Base-by-base conservation (phyloP, 2,797 vertebrate genomes). In the Rhinella marina region DNA sequence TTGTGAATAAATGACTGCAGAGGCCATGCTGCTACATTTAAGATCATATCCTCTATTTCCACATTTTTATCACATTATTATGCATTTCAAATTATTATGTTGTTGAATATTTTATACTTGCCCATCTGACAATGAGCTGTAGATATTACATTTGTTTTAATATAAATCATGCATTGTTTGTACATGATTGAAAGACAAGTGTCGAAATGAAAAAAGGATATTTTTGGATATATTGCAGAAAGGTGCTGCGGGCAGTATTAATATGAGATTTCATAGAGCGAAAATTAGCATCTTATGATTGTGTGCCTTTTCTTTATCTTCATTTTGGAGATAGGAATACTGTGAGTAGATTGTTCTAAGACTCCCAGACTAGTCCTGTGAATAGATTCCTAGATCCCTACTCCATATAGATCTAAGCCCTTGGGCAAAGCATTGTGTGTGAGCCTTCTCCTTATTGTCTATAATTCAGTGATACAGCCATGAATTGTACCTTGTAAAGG, bases 51-150 rank as follows among this genome's bases (percentile, higher is more conserved):
- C 48, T 23, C 48, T n/a, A 50, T 82, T 73, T 82, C 61, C 76
- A 86, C 64, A 86, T 70, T 52, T 27, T 50, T 61, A 52, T 61
- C 76, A 86, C 64, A 86, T 70, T 52, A 52, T 50, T 61, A 52
- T 61, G 32, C 70, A 82, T 25, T 86, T 66, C 64, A 81, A 14
- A 27, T 73, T 87, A 62, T 81, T 68, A 82, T 41, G n/a, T 83
- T 82, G 66, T 86, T 89, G 50, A 89, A 88, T 88, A 83, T 89
- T 89, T 86, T 79, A 89, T 89, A 82, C 13, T 61, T 82, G 79
- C 72, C 75, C 70, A 77, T 77, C 56, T 82, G 79, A 89, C 85
- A 83, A 62, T 83, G 80, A 86, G 61, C 80, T 73, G 73, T n/a
- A 77, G 76, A 81, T 88, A 85, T 72, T 75, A 81, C 76, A 88